Evolutionary conservation across 2,797 vertebrate species (phyloP).

Genomic region (Picus viridis): DNA sequence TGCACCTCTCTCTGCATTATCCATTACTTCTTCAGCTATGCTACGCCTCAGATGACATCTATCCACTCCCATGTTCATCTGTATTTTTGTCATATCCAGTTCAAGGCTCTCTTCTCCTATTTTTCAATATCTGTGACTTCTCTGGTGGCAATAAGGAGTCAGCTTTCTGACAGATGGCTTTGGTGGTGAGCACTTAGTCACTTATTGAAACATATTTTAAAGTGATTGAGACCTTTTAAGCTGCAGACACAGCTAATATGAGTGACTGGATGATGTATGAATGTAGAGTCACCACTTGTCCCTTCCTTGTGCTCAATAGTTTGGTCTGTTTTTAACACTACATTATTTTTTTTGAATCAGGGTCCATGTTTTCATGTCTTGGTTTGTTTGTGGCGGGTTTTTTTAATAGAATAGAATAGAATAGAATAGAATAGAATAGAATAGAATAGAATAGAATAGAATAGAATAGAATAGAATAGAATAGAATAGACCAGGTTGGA

Average conservation of each 20-base stretch:
- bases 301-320: background rate
- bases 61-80: rapidly evolving
- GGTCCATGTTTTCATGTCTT: background rate
- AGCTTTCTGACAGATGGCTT: background rate
- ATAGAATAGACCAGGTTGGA: too few relatives aligned
- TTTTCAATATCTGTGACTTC: background rate
- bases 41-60: background rate
- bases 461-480: too few relatives aligned
- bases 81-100: rapidly evolving
- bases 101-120: rapidly evolving
- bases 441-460: too few relatives aligned
- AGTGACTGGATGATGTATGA: background rate
- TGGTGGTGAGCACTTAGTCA: rapidly evolving
- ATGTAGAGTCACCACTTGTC: background rate
- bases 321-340: background rate
- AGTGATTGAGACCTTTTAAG: background rate
- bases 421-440: too few relatives aligned
- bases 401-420: background rate
- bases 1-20: background rate
- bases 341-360: background rate
- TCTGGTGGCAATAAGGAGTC: background rate
- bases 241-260: background rate
- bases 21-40: background rate
- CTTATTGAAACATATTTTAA: background rate
- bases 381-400: background rate